Evolutionary conservation across 2,797 vertebrate genomes (phyloP).

Genomic region (Phoxinus dragarum): DNA sequence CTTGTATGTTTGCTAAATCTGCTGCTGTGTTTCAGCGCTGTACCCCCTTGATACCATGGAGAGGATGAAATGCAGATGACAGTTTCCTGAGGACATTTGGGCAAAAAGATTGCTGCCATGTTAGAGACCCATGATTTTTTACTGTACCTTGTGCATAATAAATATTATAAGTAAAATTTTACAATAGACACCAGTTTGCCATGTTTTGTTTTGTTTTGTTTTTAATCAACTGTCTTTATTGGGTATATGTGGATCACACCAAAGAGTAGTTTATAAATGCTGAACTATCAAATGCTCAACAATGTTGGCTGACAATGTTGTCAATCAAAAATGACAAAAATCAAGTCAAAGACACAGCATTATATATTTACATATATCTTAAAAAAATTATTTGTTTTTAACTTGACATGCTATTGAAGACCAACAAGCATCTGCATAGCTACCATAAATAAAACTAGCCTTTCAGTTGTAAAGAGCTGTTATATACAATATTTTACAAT

Average conservation of each 20-base stretch:
- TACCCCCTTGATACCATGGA: slow-evolving; percentile 44
- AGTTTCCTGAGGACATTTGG: slow-evolving; percentile 55
- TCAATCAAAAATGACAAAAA: not conserved
- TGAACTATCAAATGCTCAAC: not conserved
- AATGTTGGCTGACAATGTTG: not conserved
- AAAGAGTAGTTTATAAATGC: not conserved
- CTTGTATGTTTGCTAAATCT: slow-evolving; percentile 49
- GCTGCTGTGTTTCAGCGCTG: slow-evolving; percentile 56
- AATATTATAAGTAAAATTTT: slow-evolving; percentile 93
- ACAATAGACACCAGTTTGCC: slow-evolving; percentile 63
- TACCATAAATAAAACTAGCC: not conserved
- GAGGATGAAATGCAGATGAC: slow-evolving; percentile 53
- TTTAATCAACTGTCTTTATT: not conserved
- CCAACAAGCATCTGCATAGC: not conserved
- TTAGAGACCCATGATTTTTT: slow-evolving; percentile 75
- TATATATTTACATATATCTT: not conserved
- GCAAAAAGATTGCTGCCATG: slow-evolving; percentile 62
- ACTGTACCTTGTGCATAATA: slow-evolving; percentile 94
- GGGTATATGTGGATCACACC: not conserved
- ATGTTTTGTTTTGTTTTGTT: not conserved
- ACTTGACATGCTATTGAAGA: not conserved
- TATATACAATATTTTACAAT: not conserved
- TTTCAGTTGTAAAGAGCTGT: not conserved
- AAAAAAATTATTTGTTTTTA: not conserved
- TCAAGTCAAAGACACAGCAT: not conserved